A percentile compares a stretch with the other conserved stretches of the same genome.
Evolutionary conservation across 1,140 invertebrate species (phyloP).

Genomic region (Aphaenogaster rudis): DNA sequence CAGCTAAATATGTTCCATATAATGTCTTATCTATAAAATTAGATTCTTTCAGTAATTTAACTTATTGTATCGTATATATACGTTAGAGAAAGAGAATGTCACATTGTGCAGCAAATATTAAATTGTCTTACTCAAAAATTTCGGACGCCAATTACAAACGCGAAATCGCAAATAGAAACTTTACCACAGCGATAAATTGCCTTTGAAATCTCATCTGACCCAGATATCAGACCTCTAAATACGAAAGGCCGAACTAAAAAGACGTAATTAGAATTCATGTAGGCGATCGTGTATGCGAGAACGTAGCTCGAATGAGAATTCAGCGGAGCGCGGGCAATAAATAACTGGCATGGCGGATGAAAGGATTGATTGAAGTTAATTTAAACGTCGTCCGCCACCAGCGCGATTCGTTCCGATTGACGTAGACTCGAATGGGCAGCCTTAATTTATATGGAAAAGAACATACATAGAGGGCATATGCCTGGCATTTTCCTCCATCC

Average conservation of each 20-base stretch:
- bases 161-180: slow-evolving; percentile 18
- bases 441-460: slow-evolving; percentile 56
- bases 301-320: slow-evolving; percentile 41
- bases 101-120: not conserved
- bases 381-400: slow-evolving; percentile 47
- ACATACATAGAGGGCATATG: not conserved
- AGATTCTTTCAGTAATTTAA: not conserved
- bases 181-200: slow-evolving; percentile 33
- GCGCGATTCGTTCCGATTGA: slow-evolving; percentile 45
- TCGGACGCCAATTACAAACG: not conserved
- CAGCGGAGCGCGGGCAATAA: slow-evolving; percentile 37
- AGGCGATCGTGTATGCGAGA: slow-evolving; percentile 26
- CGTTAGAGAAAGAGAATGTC: not conserved
- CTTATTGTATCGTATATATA: not conserved
- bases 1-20: not conserved
- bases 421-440: slow-evolving; percentile 13
- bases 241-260: slow-evolving; percentile 16
- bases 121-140: not conserved
- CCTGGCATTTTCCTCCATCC: not conserved
- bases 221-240: slow-evolving; percentile 21
- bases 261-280: slow-evolving; percentile 51
- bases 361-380: slow-evolving; percentile 61
- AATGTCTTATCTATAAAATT: not conserved
- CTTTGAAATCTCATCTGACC: slow-evolving; percentile 35
- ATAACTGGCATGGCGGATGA: slow-evolving; percentile 47